Conservation (phyloP, 1,140 invertebrate species). For the Bemisia tabaci region DNA sequence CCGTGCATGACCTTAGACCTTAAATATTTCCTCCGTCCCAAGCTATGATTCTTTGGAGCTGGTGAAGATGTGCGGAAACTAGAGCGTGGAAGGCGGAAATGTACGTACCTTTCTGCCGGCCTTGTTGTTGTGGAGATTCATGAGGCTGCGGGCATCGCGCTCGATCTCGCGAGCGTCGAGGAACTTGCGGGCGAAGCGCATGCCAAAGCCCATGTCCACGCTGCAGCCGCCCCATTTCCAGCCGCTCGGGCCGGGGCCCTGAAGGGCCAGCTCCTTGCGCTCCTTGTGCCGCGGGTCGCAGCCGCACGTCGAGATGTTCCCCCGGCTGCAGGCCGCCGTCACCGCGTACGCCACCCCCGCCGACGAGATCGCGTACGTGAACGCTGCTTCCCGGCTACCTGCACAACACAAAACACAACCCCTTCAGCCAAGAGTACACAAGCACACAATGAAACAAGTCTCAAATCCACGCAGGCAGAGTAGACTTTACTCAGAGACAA, state of each 20-base stretch:
- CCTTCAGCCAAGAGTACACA: neutral
- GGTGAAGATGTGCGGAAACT: too few relatives aligned
- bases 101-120: constrained; percentile 73
- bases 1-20: too few relatives aligned
- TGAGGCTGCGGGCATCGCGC: constrained; percentile 67
- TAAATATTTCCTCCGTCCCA: too few relatives aligned
- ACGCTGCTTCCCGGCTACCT: constrained; percentile 84
- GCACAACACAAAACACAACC: constrained; percentile 26
- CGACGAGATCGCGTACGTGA: constrained; percentile 78
- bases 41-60: too few relatives aligned
- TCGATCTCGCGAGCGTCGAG: constrained; percentile 72
- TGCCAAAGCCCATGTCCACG: constrained; percentile 61
- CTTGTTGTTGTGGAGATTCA: constrained; percentile 96
- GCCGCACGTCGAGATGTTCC: constrained; percentile 75
- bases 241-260: constrained; percentile 23
- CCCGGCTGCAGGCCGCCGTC: constrained; percentile 77
- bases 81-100: too few relatives aligned
- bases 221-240: constrained; percentile 86
- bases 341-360: constrained; percentile 81
- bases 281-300: constrained; percentile 41
- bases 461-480: neutral
- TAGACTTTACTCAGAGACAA: neutral
- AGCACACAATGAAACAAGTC: neutral
- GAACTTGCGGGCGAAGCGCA: constrained; percentile 62
- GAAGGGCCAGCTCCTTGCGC: constrained; percentile 7